These are phyloP conservation scores for Syndactyla subalaris DNA, from an alignment of 2,797 vertebrate genomes.

Conservation along the genomic window DNA sequence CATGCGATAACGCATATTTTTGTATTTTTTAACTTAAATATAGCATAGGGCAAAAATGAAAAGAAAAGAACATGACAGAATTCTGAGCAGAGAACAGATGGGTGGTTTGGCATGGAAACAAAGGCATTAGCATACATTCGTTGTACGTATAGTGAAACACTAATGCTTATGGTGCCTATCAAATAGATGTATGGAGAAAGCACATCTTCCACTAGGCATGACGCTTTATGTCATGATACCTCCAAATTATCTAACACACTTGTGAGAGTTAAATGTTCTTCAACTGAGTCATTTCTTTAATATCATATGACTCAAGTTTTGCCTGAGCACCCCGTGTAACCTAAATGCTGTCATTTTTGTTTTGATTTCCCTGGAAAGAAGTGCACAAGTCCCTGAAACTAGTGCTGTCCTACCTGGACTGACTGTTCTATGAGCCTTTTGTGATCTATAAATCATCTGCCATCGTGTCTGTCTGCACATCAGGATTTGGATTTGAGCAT, in stretches of 20 bases:
- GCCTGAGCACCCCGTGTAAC: background rate
- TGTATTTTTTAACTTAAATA: background rate
- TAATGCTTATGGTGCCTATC: background rate
- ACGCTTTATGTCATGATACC: background rate
- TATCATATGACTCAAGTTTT: background rate
- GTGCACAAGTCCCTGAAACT: background rate
- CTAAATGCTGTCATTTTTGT: background rate
- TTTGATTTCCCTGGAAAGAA: background rate
- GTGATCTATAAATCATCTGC: background rate
- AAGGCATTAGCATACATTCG: background rate
- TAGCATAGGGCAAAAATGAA: background rate
- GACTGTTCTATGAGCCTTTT: background rate
- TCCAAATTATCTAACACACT: background rate
- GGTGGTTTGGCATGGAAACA: conserved; percentile 25
- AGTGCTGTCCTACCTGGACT: background rate
- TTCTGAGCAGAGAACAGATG: conserved; percentile 31
- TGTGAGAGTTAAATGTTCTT: background rate
- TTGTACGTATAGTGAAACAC: background rate
- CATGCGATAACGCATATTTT: background rate
- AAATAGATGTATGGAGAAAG: background rate
- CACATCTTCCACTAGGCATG: background rate
- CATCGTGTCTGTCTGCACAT: background rate
- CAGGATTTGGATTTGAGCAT: background rate
- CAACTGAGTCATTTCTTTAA: background rate
- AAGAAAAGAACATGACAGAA: background rate